A percentile compares a stretch with the other conserved stretches of the same genome.
Conservation (phyloP, 2,888 invertebrate genomes). For the Frankliniella fusca region DNA sequence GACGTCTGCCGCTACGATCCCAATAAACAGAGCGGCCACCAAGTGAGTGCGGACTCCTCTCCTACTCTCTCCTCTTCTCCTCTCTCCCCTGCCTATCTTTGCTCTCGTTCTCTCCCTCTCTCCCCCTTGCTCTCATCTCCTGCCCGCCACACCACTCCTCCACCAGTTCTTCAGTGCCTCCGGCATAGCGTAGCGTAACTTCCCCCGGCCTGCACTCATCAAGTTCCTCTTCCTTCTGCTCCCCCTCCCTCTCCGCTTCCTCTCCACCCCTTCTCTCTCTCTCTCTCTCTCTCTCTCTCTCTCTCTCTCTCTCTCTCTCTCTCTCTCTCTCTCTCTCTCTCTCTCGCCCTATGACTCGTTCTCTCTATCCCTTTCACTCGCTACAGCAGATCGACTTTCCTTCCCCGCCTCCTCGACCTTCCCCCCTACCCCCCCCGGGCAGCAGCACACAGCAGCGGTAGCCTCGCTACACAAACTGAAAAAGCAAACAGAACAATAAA, state of each 20-base stretch:
- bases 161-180: background rate
- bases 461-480: background rate
- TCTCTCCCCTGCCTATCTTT: background rate
- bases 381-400: too few species aligned
- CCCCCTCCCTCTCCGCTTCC: too few species aligned
- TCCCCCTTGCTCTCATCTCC: background rate
- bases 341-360: too few species aligned
- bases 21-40: constrained; percentile 10
- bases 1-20: background rate
- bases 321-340: too few species aligned
- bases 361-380: too few species aligned
- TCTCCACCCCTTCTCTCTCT: too few species aligned
- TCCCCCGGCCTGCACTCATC: constrained; percentile 6
- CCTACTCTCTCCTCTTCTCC: background rate
- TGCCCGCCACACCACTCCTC: too few species aligned
- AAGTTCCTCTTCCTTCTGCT: background rate
- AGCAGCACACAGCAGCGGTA: background rate
- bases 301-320: too few species aligned
- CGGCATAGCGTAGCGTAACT: background rate
- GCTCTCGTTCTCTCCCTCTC: background rate
- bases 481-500: constrained; percentile 5
- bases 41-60: constrained; percentile 3
- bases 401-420: too few species aligned
- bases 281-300: too few species aligned
- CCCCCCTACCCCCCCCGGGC: too few species aligned